Percentiles rank a stretch among this genome's conserved stretches.
Evolutionary conservation across 2,797 vertebrate genomes (phyloP).

Genomic region (Tokudaia tokunoshimensis): DNA sequence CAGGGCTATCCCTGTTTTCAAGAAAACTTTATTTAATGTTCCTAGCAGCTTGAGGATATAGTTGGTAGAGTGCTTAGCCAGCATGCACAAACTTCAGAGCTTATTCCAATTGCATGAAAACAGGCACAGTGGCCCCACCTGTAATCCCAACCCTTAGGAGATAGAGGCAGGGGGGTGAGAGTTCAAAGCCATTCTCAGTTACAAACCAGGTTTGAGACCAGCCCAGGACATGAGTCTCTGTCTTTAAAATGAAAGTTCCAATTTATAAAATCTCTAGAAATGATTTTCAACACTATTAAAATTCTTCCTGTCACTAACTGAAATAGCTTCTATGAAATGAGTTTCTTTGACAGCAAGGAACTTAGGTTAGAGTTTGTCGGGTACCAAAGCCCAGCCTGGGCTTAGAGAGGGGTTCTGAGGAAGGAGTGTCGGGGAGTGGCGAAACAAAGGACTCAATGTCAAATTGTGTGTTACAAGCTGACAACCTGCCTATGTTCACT

Average conservation of each 20-base stretch:
- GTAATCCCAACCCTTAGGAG: neutral
- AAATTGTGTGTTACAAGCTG: too few relatives aligned
- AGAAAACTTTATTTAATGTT: slow-evolving; percentile 60
- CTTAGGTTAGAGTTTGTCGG: neutral
- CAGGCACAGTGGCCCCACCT: neutral
- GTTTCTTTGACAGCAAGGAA: slow-evolving; percentile 35
- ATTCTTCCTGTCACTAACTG: slow-evolving; percentile 14
- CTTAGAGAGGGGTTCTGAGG: neutral
- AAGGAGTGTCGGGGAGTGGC: neutral
- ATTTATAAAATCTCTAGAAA: slow-evolving; percentile 28
- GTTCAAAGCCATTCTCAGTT: neutral
- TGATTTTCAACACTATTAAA: slow-evolving; percentile 40
- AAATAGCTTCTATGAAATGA: slow-evolving; percentile 39
- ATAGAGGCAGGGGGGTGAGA: neutral
- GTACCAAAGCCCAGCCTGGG: neutral
- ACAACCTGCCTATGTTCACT: too few relatives aligned
- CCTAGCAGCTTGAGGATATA: neutral
- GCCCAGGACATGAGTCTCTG: neutral
- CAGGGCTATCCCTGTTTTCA: neutral
- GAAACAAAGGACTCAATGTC: too few relatives aligned
- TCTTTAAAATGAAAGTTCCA: neutral
- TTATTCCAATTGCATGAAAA: neutral
- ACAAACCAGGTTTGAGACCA: neutral
- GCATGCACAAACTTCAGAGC: neutral
- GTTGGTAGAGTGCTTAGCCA: neutral